Conservation (phyloP, 1,140 invertebrate species). For the Nebria ingens region DNA sequence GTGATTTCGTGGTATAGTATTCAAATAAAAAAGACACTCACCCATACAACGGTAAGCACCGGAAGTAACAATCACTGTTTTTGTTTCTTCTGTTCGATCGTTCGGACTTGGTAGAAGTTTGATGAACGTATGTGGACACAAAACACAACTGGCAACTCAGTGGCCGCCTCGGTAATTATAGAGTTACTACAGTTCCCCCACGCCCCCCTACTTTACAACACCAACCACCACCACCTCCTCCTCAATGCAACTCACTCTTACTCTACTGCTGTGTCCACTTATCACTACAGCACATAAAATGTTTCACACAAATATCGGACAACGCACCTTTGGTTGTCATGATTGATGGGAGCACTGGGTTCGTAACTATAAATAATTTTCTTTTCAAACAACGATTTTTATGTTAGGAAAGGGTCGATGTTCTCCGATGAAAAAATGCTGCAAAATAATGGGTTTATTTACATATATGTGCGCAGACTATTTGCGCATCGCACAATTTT, state of each 20-base stretch:
- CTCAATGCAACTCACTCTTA: background rate
- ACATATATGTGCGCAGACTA: too few relatives aligned
- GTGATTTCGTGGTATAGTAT: constrained; percentile 7
- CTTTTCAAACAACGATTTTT: too few relatives aligned
- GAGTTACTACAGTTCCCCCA: background rate
- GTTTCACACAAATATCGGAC: constrained; percentile 1
- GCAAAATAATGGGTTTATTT: too few relatives aligned
- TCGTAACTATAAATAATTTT: too few relatives aligned
- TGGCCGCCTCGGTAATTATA: background rate
- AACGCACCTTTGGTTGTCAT: too few relatives aligned
- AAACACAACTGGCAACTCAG: background rate
- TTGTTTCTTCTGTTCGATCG: background rate
- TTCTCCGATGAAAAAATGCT: too few relatives aligned
- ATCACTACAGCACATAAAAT: background rate
- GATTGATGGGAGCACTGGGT: too few relatives aligned
- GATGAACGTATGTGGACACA: background rate
- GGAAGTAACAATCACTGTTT: background rate
- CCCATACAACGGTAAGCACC: constrained; percentile 39
- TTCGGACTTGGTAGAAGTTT: background rate
- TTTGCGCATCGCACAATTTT: too few relatives aligned
- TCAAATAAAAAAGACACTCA: constrained; percentile 27
- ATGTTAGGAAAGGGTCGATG: too few relatives aligned
- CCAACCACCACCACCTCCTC: background rate
- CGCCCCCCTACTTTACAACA: background rate
- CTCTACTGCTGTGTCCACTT: background rate